Conservation (phyloP, 2,113 vertebrate genomes). For the Pelmatolapia mariae region DNA sequence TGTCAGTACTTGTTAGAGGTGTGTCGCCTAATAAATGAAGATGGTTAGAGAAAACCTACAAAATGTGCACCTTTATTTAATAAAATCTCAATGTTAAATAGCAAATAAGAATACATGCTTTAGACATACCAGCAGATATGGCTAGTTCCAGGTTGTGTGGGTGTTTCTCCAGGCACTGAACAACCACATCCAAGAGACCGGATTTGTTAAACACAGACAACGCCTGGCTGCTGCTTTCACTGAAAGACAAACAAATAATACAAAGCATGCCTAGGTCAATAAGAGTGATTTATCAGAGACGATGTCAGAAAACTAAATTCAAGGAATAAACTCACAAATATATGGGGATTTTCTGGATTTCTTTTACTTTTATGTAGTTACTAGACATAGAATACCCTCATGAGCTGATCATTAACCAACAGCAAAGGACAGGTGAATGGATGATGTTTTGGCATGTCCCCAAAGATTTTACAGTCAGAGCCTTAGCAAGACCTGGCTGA, state of each 20-base stretch:
- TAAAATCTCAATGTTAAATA: background rate
- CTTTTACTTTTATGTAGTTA: background rate
- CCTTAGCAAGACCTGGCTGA: background rate
- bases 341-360: background rate
- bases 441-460: background rate
- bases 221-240: conserved; percentile 89
- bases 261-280: background rate
- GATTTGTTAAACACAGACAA: conserved; percentile 88
- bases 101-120: background rate
- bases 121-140: conserved; percentile 80
- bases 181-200: conserved; percentile 81
- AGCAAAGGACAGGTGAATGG: background rate
- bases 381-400: background rate
- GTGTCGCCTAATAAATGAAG: background rate
- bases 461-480: background rate
- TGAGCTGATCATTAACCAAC: background rate
- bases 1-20: background rate
- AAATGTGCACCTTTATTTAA: background rate
- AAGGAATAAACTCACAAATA: background rate
- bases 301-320: background rate
- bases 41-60: background rate
- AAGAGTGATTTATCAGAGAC: background rate
- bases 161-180: conserved; percentile 84
- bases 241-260: conserved; percentile 33
- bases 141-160: conserved; percentile 82